Evolutionary conservation across 2,113 vertebrate genomes (phyloP), one percentile per base, ranked within the genome.

Genomic region (Malurus alboscapulatus): DNA sequence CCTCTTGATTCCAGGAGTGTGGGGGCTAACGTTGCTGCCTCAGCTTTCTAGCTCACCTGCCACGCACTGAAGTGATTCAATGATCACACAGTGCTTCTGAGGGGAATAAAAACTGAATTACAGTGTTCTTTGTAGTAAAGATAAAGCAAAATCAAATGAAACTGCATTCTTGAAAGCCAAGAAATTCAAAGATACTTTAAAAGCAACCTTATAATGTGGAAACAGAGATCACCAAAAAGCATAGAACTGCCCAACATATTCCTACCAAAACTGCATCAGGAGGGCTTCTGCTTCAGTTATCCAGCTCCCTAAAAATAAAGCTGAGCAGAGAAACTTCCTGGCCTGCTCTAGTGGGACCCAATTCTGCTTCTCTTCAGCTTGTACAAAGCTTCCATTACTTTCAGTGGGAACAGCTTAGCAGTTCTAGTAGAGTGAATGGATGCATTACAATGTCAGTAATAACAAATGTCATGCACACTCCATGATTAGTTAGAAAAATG

Each of bases 401-500:
- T 71, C 93, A 96, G 85, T 94, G 94, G 93, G 91, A 96, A 96
- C 89, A 94, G 91, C 72, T 96, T 94, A 94, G 89, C 91, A 87
- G 87, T 77, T 74, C 75, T 77, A 67, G 21, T 62, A 83, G 71
- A 12, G 59, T 92, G 91, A 96, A 96, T 94, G 76, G 90, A 80
- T 83, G 94, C 67, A 90, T 93, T 96, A 94, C 81, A 94, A 94
- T 90, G 93, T 85, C 89, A 94, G 92, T 93, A 95, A 96, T 96
- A 96, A 96, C 91, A 96, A 94, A 92, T 85, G 93, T 95, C 95
- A 96, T 92, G 93, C 93, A 94, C 93, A 95, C 96, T 96, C 78
- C 89, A 95, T 95, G 93, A 95, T 96, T 94, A 95, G 72, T 87
- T 92, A 95, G 93, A 96, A 96, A 96, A 96, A 95, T 94, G 38